Percentiles rank a stretch among this genome's conserved stretches.
These are phyloP conservation scores for Amblyjoppa proteus DNA, from an alignment of 2,888 invertebrate genomes.

Conservation along the genomic window DNA sequence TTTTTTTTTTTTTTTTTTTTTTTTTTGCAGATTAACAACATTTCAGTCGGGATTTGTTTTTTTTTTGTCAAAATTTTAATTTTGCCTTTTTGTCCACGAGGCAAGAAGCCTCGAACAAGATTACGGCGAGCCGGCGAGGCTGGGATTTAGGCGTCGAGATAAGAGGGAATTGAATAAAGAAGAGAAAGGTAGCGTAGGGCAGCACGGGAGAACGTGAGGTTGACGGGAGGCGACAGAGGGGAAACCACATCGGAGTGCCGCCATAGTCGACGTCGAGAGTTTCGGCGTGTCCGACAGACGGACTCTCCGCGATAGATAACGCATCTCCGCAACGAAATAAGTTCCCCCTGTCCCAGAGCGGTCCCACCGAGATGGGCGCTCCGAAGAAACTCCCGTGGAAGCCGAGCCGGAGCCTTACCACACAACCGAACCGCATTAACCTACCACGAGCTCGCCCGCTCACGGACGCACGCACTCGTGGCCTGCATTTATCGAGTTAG, in stretches of 20 bases:
- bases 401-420: not conserved
- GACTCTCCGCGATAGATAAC: slow-evolving; percentile 81
- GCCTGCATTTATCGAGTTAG: slow-evolving; percentile 81
- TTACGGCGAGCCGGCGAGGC: not conserved
- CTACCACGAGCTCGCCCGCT: slow-evolving; percentile 17
- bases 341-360: slow-evolving; percentile 66
- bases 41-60: too few relatives aligned
- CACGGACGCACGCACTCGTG: slow-evolving; percentile 69
- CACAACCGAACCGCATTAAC: slow-evolving; percentile 8
- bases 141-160: not conserved
- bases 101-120: not conserved
- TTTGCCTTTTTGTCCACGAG: not conserved
- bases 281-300: slow-evolving; percentile 79
- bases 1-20: not conserved
- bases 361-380: slow-evolving; percentile 10
- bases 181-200: slow-evolving; percentile 29
- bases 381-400: not conserved
- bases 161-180: slow-evolving; percentile 6
- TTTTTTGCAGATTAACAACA: too few relatives aligned
- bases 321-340: slow-evolving; percentile 75
- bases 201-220: slow-evolving; percentile 21
- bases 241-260: slow-evolving; percentile 32
- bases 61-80: not conserved
- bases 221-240: slow-evolving; percentile 29
- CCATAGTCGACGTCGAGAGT: slow-evolving; percentile 64